phyloP scores from a whole-genome alignment of 2,113 vertebrate genomes.

The Oryzias celebensis region DNA sequence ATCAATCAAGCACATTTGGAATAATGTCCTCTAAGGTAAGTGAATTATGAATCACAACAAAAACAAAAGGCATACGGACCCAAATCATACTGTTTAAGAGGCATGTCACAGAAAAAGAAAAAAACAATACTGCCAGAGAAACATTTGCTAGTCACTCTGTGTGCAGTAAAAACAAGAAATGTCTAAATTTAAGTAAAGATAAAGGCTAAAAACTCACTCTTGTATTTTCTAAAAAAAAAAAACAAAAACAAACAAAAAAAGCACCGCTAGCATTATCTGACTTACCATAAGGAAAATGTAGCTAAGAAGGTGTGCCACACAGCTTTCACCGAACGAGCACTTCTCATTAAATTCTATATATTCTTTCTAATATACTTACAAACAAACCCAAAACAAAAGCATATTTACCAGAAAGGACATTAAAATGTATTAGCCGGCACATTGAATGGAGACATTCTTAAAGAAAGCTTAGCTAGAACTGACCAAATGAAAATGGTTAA shows the following conservation, averaged over 20 bases:
- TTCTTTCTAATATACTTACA: slow-evolving; percentile 36
- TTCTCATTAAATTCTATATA: slow-evolving; percentile 50
- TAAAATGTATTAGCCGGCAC: slow-evolving; percentile 53
- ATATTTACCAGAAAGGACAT: slow-evolving; percentile 39
- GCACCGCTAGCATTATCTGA: slow-evolving; percentile 57
- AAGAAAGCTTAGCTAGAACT: slow-evolving; percentile 50
- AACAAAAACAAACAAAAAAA: slow-evolving; percentile 58
- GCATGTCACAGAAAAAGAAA: slow-evolving; percentile 54
- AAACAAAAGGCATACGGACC: slow-evolving; percentile 58
- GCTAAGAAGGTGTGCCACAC: slow-evolving; percentile 48
- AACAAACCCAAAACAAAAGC: slow-evolving; percentile 30
- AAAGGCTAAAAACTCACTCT: slow-evolving; percentile 60
- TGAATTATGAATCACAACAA: slow-evolving; percentile 78
- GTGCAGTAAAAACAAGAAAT: slow-evolving; percentile 62
- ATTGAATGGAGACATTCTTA: slow-evolving; percentile 58
- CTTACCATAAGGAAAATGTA: slow-evolving; percentile 37
- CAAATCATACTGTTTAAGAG: slow-evolving; percentile 64
- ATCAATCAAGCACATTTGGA: slow-evolving; percentile 85
- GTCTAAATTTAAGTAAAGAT: slow-evolving; percentile 61
- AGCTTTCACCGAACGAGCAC: slow-evolving; percentile 41
- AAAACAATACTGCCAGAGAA: slow-evolving; percentile 50
- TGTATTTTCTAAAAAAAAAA: slow-evolving; percentile 52
- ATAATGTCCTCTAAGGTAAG: slow-evolving; percentile 78
- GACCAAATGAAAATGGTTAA: slow-evolving; percentile 57
- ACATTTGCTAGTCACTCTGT: slow-evolving; percentile 58